Conservation (phyloP, 2,888 invertebrate species). For the Habrosyne pyritoides region DNA sequence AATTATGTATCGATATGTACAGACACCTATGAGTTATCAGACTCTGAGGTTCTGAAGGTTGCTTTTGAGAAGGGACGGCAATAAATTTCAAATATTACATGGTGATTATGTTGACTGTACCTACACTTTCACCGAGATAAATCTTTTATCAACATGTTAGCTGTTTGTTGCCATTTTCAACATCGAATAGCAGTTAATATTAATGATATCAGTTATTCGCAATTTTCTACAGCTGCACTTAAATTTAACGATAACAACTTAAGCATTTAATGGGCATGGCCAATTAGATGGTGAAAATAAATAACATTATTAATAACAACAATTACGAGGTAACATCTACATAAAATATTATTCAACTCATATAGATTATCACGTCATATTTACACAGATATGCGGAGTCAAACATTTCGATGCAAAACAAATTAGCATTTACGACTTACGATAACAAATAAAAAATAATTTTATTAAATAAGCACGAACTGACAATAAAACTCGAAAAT, state of each 20-base stretch:
- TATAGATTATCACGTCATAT: conserved; percentile 14
- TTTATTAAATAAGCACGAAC: conserved; percentile 65
- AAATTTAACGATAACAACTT: neutral
- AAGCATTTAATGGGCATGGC: neutral
- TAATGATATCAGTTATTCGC: neutral
- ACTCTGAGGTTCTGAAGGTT: no score
- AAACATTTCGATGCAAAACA: conserved; percentile 42
- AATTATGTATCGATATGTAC: no score
- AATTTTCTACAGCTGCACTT: neutral
- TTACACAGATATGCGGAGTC: conserved; percentile 29
- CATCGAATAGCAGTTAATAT: neutral
- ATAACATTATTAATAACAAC: neutral
- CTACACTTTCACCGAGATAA: neutral
- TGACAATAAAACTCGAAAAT: conserved; percentile 65
- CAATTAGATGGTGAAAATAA: neutral
- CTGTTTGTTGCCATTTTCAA: neutral
- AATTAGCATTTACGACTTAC: conserved; percentile 51
- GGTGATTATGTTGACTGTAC: neutral
- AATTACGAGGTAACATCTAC: neutral
- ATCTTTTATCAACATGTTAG: neutral
- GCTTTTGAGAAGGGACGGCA: neutral
- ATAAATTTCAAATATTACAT: neutral
- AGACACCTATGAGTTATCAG: no score
- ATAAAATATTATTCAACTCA: neutral
- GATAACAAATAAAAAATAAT: conserved; percentile 34